phyloP scores from a whole-genome alignment of 2,888 invertebrate species.

The Lymantria monacha region DNA sequence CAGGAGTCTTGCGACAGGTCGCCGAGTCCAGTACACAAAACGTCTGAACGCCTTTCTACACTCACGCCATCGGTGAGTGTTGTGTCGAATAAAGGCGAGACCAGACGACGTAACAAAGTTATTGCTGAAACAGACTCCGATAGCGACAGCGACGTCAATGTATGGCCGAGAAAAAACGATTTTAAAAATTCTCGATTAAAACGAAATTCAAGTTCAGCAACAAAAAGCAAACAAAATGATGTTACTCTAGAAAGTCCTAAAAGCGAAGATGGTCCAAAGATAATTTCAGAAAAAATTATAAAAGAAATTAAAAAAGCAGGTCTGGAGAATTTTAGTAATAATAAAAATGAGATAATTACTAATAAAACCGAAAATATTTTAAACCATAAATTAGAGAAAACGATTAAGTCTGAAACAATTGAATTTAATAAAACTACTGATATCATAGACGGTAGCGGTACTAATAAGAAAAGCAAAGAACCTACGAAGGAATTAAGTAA shows the following conservation, averaged over 20 bases:
- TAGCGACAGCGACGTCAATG: constrained; percentile 64
- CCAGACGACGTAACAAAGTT: constrained; percentile 73
- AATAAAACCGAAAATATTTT: constrained; percentile 34
- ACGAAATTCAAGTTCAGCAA: constrained; percentile 66
- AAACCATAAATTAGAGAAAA: constrained; percentile 38
- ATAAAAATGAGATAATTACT: constrained; percentile 29
- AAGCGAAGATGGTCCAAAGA: constrained; percentile 57
- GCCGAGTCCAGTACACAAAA: constrained; percentile 72
- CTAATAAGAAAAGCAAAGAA: constrained; percentile 25
- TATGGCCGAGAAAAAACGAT: constrained; percentile 71
- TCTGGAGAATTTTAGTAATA: constrained; percentile 51
- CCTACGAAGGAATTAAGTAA: constrained; percentile 27
- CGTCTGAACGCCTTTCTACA: constrained; percentile 80
- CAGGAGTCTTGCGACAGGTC: constrained; percentile 80
- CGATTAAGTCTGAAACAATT: constrained; percentile 31
- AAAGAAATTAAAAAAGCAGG: constrained; percentile 65
- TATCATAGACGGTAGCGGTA: constrained; percentile 13
- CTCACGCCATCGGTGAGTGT: constrained; percentile 79
- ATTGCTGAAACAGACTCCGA: constrained; percentile 72
- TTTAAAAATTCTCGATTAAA: constrained; percentile 73
- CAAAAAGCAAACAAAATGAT: constrained; percentile 65
- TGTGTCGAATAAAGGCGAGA: constrained; percentile 76
- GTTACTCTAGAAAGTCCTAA: constrained; percentile 51
- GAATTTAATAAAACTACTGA: constrained; percentile 31
- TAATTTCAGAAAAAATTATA: constrained; percentile 60